Base-by-base conservation (phyloP, 2,797 vertebrate species). In the Myripristis murdjan region DNA sequence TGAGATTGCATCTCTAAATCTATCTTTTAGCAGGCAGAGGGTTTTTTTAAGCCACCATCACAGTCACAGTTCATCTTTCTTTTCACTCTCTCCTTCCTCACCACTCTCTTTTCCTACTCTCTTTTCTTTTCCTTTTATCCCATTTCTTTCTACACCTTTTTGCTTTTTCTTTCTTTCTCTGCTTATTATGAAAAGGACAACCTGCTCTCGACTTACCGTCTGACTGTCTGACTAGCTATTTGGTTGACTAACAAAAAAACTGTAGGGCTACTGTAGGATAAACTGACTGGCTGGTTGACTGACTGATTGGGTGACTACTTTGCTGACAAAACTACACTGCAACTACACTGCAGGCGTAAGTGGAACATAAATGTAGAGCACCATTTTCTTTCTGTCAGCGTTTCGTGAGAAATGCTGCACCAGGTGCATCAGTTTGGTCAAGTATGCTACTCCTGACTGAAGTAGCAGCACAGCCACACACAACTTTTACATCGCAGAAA, bases 251-350 rank as follows among this genome's bases (percentile, higher is more conserved):
- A 47, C 18, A 10, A n/a, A 10, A 6, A 48, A 24, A 53, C 9
- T n/a, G n/a, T n/a, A n/a, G 14, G 41, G 12, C 44, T 44, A n/a
- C 14, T 41, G n/a, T n/a, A n/a, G n/a, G 52, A 20, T 35, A 58
- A 18, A 41, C 14, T 22, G 23, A 33, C 5, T 35, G 16, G 1
- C 46, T 47, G 18, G 14, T 23, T 22, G 44, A 51, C 23, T 10
- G 48, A 5, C 60, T 70, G 56, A 55, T 47, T 20, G 1, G 22
- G 75, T 75, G 71, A 70, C 70, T 78, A n/a, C 53, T 24, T 53
- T 57, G 59, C 22, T 75, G 71, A 77, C 48, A n/a, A n/a, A n/a
- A n/a, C n/a, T n/a, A n/a, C n/a, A n/a, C n/a, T 59, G 44, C n/a
- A n/a, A 39, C 18, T 64, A 39, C 81, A 64, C n/a, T n/a, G n/a